Evolutionary conservation across 2,113 vertebrate species (phyloP), one percentile per base, ranked within the genome.

Genomic region (Zeus faber): DNA sequence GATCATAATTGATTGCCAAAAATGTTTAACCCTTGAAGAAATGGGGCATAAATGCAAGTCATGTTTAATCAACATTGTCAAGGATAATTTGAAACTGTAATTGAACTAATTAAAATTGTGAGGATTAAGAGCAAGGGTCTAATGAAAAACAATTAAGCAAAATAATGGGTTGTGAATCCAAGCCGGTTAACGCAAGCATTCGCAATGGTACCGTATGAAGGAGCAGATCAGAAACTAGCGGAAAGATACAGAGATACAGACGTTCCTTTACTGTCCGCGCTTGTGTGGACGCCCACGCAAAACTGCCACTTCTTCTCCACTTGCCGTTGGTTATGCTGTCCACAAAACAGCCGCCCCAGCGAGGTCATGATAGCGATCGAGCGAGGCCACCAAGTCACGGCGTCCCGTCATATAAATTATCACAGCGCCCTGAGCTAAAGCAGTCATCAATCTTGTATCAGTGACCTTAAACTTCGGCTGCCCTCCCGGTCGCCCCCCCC

Each of bases 101-200:
- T 77, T 72, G 55, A 54, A 35, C 63, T 59, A 62, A 67, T 72
- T 70, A 23, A 72, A 72, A 81, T 54, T 50, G 6, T 9, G 33
- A 44, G 17, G 41, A 52, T 14, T 35, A 53, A 58, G 70, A 61
- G 67, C 55, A 58, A 10, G 62, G 55, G 58, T 70, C 44, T 81
- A 67, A 77, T 77, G 72, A 66, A 66, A 75, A 62, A 51, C 61
- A 81, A 67, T n/a, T 79, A 57, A 74, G 67, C 58, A 47, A 55
- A 51, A 59, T 70, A 67, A 67, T 58, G 29, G 58, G 68, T 67
- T 54, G 52, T 67, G 64, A 61, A 66, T 67, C 39, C 60, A 39
- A 65, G 68, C 48, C 21, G 41, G 56, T 65, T 27, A 54, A 29
- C 44, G 24, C 29, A 41, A 31, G 47, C 29, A 57, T 37, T 41